Percentiles rank a stretch among this genome's conserved stretches.
Conservation (phyloP, 2,113 vertebrate species). For the zebrafish (Danio rerio) region GRCz12tu NC_133190.1:11627501-11628000, state of each 20-base stretch:
- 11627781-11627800: slow-evolving; percentile 59
- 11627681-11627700: slow-evolving; percentile 41
- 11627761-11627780: slow-evolving; percentile 60
- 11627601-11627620: slow-evolving; percentile 37
- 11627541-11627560: slow-evolving; percentile 45
- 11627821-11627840: slow-evolving; percentile 40
- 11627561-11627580: not conserved
- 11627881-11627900: slow-evolving; percentile 44
- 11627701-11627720: slow-evolving; percentile 48
- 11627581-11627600: not conserved
- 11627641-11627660: slow-evolving; percentile 1
- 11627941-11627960: not conserved
- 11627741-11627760: slow-evolving; percentile 52
- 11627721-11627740: slow-evolving; percentile 32
- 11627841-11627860: slow-evolving; percentile 22
- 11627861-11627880: slow-evolving; percentile 30
- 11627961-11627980: slow-evolving; percentile 3
- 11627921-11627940: not conserved
- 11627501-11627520: not conserved
- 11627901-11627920: slow-evolving; percentile 5
- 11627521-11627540: slow-evolving; percentile 3
- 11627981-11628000: not conserved
- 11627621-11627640: slow-evolving; percentile 11
- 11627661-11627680: slow-evolving; percentile 22
- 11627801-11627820: slow-evolving; percentile 42